These are phyloP conservation scores for Hemistola chrysoprasaria DNA, from an alignment of 2,888 invertebrate genomes.

Conservation along the genomic window DNA sequence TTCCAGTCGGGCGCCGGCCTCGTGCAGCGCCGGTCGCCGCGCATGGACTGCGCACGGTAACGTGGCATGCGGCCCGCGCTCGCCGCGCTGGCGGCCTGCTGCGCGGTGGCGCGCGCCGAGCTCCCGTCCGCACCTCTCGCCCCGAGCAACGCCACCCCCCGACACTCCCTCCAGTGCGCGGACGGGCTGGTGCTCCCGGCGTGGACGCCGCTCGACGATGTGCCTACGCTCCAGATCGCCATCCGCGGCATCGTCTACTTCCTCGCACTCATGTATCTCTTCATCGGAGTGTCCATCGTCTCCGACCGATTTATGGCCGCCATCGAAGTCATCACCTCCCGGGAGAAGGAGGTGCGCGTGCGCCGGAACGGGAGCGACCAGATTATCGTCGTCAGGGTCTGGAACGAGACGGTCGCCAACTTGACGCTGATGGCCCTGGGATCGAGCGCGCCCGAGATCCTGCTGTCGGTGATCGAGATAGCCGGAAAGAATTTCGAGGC, in stretches of 20 bases:
- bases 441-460: constrained; percentile 98
- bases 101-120: constrained; percentile 71
- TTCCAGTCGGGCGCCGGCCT: constrained; percentile 78
- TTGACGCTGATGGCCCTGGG: constrained; percentile 99
- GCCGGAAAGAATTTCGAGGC: constrained; percentile 97
- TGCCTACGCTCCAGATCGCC: constrained; percentile 88
- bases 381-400: constrained; percentile 95
- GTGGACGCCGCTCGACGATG: constrained; percentile 92
- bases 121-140: constrained; percentile 61
- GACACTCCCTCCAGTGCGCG: constrained; percentile 83
- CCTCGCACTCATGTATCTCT: constrained; percentile 93
- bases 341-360: constrained; percentile 96
- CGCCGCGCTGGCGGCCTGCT: constrained; percentile 74
- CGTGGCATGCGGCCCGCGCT: constrained; percentile 78
- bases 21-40: constrained; percentile 73
- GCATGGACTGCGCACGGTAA: constrained; percentile 59
- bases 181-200: constrained; percentile 93
- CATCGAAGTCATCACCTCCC: constrained; percentile 99
- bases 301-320: constrained; percentile 99
- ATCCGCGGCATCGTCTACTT: constrained; percentile 96
- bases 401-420: constrained; percentile 99
- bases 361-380: constrained; percentile 95
- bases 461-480: constrained; percentile 98
- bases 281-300: constrained; percentile 99
- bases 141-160: constrained; percentile 62